Evolutionary conservation across 2,797 vertebrate species (phyloP).

Genomic region (Stomatorhinus walkeri): DNA sequence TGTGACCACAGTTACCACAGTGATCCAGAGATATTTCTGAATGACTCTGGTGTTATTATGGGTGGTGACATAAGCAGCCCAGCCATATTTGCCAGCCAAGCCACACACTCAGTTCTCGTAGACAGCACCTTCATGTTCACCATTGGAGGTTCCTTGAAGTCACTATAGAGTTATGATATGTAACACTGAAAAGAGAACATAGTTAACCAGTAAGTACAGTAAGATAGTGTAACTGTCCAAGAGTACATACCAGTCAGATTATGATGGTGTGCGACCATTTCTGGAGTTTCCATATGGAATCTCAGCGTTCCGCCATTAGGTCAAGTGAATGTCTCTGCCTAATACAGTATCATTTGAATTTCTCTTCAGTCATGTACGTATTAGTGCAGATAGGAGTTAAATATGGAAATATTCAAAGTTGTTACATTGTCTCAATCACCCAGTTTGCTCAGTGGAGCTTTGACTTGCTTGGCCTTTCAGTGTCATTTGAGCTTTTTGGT

Average conservation of each 20-base stretch:
- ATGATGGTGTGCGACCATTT: neutral
- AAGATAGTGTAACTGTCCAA: neutral
- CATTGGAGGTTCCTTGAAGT: neutral
- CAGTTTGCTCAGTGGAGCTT: neutral
- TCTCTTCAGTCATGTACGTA: neutral
- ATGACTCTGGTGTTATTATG: neutral
- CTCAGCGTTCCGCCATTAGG: neutral
- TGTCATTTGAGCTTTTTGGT: neutral
- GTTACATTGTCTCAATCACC: neutral
- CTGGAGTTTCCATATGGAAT: slow-evolving; percentile 2
- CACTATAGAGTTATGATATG: neutral
- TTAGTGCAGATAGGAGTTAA: neutral
- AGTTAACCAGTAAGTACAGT: neutral
- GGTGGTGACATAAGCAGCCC: neutral
- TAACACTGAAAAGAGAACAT: neutral
- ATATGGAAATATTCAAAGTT: neutral
- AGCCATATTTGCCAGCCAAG: neutral
- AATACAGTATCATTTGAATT: neutral
- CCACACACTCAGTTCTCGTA: neutral
- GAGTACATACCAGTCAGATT: neutral
- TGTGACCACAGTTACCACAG: neutral
- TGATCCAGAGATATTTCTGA: neutral
- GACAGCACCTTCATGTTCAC: neutral
- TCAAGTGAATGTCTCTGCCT: neutral
- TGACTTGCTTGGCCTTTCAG: neutral